phyloP scores from a whole-genome alignment of 2,888 invertebrate genomes.

The Eilema depressum region DNA sequence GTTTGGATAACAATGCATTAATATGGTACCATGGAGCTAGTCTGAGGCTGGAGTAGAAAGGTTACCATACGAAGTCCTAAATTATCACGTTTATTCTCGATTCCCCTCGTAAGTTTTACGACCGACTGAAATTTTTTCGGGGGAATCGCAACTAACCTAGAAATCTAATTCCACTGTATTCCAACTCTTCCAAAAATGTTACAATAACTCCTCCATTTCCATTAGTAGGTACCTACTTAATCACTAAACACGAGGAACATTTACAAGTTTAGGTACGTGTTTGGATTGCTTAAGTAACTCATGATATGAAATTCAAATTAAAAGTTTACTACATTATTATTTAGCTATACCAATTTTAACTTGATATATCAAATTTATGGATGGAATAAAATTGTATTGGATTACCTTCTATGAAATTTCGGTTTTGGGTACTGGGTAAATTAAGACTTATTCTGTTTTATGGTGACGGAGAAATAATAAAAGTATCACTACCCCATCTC shows the following conservation, averaged over 20 bases:
- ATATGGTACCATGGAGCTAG: too few relatives aligned
- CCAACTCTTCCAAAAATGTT: background rate
- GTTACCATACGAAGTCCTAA: too few relatives aligned
- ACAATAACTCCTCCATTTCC: constrained; percentile 18
- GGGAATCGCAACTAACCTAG: background rate
- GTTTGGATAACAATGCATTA: too few relatives aligned
- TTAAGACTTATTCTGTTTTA: too few relatives aligned
- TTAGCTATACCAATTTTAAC: background rate
- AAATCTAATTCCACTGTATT: background rate
- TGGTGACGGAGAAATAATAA: too few relatives aligned
- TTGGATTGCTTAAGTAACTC: background rate
- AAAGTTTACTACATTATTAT: background rate
- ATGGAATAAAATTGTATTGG: background rate
- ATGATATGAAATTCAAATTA: background rate
- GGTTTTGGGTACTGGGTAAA: too few relatives aligned
- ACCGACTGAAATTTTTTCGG: too few relatives aligned
- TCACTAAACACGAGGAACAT: constrained; percentile 16
- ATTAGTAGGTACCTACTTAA: constrained; percentile 14
- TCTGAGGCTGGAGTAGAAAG: too few relatives aligned
- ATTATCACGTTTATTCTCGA: too few relatives aligned
- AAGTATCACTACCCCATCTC: too few relatives aligned
- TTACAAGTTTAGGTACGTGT: constrained; percentile 17
- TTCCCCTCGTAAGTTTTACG: too few relatives aligned
- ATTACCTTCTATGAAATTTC: background rate
- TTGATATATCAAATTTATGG: background rate